Conservation (phyloP, 1,140 invertebrate genomes). For the Drosophila prosaltans region DNA sequence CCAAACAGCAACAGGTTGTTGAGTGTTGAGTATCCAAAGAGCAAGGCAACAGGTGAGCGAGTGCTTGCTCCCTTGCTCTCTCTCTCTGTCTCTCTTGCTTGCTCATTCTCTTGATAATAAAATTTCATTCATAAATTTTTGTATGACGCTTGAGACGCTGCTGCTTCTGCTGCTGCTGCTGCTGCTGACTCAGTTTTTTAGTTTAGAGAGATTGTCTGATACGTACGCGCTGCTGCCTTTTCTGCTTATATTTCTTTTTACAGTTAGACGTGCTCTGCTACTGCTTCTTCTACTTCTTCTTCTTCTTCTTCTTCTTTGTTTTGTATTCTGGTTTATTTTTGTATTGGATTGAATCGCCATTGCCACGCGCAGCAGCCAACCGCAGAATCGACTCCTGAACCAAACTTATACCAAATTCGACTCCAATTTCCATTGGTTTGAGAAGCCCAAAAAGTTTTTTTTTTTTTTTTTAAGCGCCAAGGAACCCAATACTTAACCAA, state of each 20-base stretch:
- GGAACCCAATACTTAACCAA: neutral
- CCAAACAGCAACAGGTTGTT: conserved; percentile 13
- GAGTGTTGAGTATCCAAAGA: conserved; percentile 23
- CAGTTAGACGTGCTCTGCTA: conserved; percentile 36
- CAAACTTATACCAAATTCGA: too few species aligned
- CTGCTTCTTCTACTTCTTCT: conserved; percentile 17
- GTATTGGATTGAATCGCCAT: conserved; percentile 27
- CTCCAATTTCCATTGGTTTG: too few species aligned
- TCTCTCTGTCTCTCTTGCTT: neutral
- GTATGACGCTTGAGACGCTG: conserved; percentile 20
- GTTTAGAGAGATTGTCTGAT: neutral
- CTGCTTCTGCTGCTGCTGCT: neutral
- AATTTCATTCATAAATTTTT: conserved; percentile 50
- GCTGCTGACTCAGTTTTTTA: conserved; percentile 6
- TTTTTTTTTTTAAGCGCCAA: too few species aligned
- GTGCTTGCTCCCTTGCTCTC: neutral
- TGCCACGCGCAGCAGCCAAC: conserved; percentile 57
- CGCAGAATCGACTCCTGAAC: conserved; percentile 28
- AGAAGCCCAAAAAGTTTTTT: too few species aligned
- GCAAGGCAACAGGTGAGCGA: conserved; percentile 36
- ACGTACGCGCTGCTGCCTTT: conserved; percentile 27
- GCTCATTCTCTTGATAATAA: neutral
- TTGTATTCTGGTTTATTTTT: neutral
- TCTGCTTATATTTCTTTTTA: conserved; percentile 16
- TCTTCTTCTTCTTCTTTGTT: neutral